Evolutionary conservation across 2,113 vertebrate genomes (phyloP).

Genomic region (Corythaixoides concolor): DNA sequence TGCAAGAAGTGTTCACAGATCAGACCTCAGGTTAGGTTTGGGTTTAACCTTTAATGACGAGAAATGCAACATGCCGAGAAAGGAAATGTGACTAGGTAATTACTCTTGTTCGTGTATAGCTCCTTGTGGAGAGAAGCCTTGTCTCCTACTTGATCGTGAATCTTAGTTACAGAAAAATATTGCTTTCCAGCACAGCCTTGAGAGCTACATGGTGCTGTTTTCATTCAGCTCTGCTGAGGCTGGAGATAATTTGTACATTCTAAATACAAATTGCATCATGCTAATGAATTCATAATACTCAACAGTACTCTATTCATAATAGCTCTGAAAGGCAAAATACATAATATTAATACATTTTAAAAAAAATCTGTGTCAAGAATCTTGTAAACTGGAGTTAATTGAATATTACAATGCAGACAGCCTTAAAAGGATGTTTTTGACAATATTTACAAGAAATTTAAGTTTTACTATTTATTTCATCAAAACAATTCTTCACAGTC

Average conservation of each 20-base stretch:
- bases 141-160: neutral
- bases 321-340: neutral
- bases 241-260: neutral
- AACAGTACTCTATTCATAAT: neutral
- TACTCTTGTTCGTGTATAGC: neutral
- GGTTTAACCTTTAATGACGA: neutral
- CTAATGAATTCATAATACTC: neutral
- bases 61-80: neutral
- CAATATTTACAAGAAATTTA: neutral
- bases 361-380: neutral
- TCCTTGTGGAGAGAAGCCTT: neutral
- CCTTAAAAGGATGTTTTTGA: neutral
- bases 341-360: neutral
- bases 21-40: neutral
- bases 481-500: neutral
- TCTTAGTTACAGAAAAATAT: neutral
- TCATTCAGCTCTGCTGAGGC: neutral
- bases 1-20: neutral
- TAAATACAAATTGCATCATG: neutral
- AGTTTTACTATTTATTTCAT: neutral
- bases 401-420: neutral
- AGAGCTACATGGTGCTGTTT: neutral
- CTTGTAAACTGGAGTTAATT: neutral
- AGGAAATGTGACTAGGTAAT: neutral
- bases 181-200: neutral